A percentile compares a stretch with the other conserved stretches of the same genome.
Evolutionary conservation across 2,797 vertebrate species (phyloP).

Genomic region (Schizopygopsis pylzovi): DNA sequence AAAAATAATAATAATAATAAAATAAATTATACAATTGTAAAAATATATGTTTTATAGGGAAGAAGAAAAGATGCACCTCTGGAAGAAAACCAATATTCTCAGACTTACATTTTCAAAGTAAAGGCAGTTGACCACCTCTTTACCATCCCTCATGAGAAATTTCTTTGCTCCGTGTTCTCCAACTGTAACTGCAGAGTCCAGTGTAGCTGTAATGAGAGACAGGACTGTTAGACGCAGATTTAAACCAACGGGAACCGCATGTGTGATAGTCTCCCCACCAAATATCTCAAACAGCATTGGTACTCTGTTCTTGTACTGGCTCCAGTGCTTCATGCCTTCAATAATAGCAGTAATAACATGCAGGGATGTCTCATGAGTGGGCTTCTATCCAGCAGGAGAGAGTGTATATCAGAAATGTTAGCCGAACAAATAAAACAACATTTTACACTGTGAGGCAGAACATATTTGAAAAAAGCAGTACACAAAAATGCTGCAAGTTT

Average conservation of each 20-base stretch:
- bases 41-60: background rate
- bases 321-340: constrained; percentile 92
- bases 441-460: background rate
- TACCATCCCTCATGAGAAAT: constrained; percentile 92
- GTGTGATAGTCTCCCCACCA: constrained; percentile 75
- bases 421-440: background rate
- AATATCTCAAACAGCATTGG: constrained; percentile 90
- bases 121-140: constrained; percentile 83
- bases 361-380: constrained; percentile 81
- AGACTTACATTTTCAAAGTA: constrained; percentile 95
- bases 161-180: constrained; percentile 86
- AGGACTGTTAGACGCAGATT: constrained; percentile 40
- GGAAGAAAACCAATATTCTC: background rate
- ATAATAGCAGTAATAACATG: constrained; percentile 89
- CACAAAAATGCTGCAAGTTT: background rate
- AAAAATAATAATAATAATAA: background rate
- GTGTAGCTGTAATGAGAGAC: constrained; percentile 76
- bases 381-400: constrained; percentile 66
- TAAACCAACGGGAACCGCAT: background rate
- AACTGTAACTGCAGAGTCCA: constrained; percentile 92
- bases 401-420: constrained; percentile 6
- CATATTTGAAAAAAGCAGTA: background rate
- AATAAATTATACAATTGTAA: background rate
- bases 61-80: background rate
- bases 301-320: constrained; percentile 82